Base-by-base conservation (phyloP, 2,888 invertebrate species). In the Temnothorax unifasciatus region DNA sequence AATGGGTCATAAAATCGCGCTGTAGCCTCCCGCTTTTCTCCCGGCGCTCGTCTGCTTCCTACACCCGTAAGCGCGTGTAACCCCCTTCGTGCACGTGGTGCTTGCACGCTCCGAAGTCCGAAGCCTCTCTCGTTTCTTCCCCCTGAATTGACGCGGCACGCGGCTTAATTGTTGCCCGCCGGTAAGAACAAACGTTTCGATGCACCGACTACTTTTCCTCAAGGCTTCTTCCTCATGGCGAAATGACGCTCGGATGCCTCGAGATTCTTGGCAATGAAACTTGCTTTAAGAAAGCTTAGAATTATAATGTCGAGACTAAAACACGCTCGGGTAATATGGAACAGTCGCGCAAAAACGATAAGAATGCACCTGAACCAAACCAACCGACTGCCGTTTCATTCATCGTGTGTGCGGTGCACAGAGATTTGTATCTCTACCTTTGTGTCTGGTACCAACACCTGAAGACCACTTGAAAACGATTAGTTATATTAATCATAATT, bases 1-100 rank as follows among this genome's bases (percentile, higher is more conserved):
- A 90, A 90, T 88, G 85, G 90, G 82, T 86, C 87, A 87, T 91
- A 90, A 90, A 90, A 88, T 88, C 88, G 85, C 82, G 81, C 85
- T 85, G 79, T 85, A 83, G 87, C 84, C 83, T 74, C 68, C 68
- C 87, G 71, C 82, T 83, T 84, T 83, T 85, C 84, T 82, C 76
- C 66, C 66, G n/a, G n/a, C n/a, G 57, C 84, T 68, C 44, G 69
- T 68, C 75, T 66, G 59, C 34, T 63, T 57, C 34, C 68, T 47
- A 71, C 63, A 47, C 44, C 18, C 61, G 73, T 81, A 61, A 69
- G 41, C 44, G 18, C 52, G 21, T 63, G 83, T 82, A 82, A 85
- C 44, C 74, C 77, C 81, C 44, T 63, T 47, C 21, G 38, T n/a
- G 74, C 82, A 59, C 87, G 50, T 85, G 79, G 52, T 76, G 29